These are phyloP conservation scores for Gephyroberyx darwinii DNA, from an alignment of 2,797 vertebrate genomes.

Conservation along the genomic window DNA sequence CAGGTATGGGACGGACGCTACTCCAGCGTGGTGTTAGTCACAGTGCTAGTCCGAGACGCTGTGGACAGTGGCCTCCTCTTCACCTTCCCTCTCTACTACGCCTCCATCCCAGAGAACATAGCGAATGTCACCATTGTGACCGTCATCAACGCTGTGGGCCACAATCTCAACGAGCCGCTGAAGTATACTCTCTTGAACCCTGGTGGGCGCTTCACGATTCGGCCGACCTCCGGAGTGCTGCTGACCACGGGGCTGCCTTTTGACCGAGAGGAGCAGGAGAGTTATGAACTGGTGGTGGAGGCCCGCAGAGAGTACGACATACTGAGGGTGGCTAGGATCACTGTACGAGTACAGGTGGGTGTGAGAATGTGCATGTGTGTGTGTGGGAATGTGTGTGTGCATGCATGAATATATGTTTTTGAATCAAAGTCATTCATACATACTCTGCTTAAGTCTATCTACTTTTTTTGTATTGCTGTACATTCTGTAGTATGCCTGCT, in stretches of 20 bases:
- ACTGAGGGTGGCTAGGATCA: constrained; percentile 85
- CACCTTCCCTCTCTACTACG: constrained; percentile 85
- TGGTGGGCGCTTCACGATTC: constrained; percentile 87
- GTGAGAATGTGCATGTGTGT: constrained; percentile 3
- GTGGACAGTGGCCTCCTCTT: constrained; percentile 90
- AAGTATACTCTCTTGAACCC: constrained; percentile 92
- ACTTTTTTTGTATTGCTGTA: no score
- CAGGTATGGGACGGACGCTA: constrained; percentile 88
- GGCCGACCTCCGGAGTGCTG: constrained; percentile 92
- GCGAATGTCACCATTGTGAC: constrained; percentile 84
- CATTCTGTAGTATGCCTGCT: no score
- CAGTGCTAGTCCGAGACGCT: constrained; percentile 90
- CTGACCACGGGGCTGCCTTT: constrained; percentile 91
- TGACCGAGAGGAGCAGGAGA: constrained; percentile 89
- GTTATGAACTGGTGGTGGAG: constrained; percentile 91
- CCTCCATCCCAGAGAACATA: constrained; percentile 88
- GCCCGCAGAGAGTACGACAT: constrained; percentile 88
- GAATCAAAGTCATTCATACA: neutral
- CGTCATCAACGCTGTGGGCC: constrained; percentile 89
- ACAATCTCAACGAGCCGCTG: constrained; percentile 92
- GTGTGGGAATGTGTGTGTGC: constrained; percentile 3
- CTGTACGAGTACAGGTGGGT: constrained; percentile 87
- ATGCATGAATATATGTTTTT: neutral
- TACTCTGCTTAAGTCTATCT: neutral
- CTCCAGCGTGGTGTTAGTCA: constrained; percentile 85